phyloP scores from a whole-genome alignment of 2,797 vertebrate genomes.

The Atherinosoma microstoma region DNA sequence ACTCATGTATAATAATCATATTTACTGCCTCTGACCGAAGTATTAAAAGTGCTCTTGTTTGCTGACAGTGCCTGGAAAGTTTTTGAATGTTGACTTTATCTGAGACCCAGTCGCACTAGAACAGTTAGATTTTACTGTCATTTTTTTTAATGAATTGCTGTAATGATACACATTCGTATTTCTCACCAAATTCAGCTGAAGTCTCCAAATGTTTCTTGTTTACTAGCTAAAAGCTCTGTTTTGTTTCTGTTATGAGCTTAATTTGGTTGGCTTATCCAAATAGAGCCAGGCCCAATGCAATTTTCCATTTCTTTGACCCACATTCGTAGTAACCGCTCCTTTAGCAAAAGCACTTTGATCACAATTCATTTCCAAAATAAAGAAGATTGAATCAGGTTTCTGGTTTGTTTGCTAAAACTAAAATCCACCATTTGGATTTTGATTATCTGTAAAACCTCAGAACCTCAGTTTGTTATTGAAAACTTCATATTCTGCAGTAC shows the following conservation, averaged over 20 bases:
- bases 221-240: background rate
- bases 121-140: background rate
- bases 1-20: slow-evolving; percentile 15
- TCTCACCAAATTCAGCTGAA: background rate
- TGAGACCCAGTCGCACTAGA: slow-evolving; percentile 11
- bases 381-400: slow-evolving; percentile 4
- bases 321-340: no score
- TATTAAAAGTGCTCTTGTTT: slow-evolving; percentile 74
- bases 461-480: slow-evolving; percentile 18
- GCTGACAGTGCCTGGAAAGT: slow-evolving; percentile 58
- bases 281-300: background rate
- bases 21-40: slow-evolving; percentile 54
- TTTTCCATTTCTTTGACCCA: no score
- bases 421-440: slow-evolving; percentile 11
- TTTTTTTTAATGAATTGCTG: background rate
- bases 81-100: slow-evolving; percentile 55
- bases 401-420: slow-evolving; percentile 4
- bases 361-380: background rate
- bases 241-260: background rate
- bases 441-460: background rate
- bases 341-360: no score
- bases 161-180: background rate
- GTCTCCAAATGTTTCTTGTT: background rate
- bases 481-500: slow-evolving; percentile 1
- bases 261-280: background rate